Base-by-base conservation (phyloP, 2,113 vertebrate species). In the Mastomys coucha region DNA sequence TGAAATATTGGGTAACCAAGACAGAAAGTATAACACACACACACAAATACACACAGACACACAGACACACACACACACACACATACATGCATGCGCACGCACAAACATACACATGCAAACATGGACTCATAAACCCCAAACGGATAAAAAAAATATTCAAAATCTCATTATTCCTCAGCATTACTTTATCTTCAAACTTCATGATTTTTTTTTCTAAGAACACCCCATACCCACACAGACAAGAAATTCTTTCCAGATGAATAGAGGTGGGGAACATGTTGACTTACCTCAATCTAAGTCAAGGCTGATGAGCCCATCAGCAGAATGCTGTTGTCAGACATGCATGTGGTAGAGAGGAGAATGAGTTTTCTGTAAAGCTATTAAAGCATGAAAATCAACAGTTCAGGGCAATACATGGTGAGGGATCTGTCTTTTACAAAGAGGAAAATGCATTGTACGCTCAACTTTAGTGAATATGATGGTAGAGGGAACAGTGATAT, bases 331-430 rank as follows among this genome's bases (percentile, higher is more conserved):
- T 26, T 2, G 17, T 11, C 75, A 92, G 65, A 89, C 94, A 92
- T 36, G 36, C 63, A 65, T 97, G 60, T 93, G 9, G 49, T 51
- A 72, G 63, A 60, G 75, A 36, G 4, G 53, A 26, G 87, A 95
- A 94, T 93, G 45, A 58, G 82, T 93, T 97, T 97, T 96, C 82
- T 76, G 26, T 89, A 91, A 91, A 78, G 58, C 24, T 73, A 67
- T 69, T 72, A 95, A 92, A 96, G 72, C 78, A 93, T 93, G 87
- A 91, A 96, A 94, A 95, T 81, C 82, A 89, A 39, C 51, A 72
- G 20, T 60, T 81, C 33, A 67, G 39, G 16, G 39, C 19, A 77
- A 72, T 88, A 80, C 85, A 67, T 9, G 22, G 24, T 11, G 26
- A 36, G 4, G 36, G 42, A n/a, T 69, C 17, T 85, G 11, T 33